phyloP scores from a whole-genome alignment of 2,113 vertebrate species.

The Aptenodytes patagonicus region DNA sequence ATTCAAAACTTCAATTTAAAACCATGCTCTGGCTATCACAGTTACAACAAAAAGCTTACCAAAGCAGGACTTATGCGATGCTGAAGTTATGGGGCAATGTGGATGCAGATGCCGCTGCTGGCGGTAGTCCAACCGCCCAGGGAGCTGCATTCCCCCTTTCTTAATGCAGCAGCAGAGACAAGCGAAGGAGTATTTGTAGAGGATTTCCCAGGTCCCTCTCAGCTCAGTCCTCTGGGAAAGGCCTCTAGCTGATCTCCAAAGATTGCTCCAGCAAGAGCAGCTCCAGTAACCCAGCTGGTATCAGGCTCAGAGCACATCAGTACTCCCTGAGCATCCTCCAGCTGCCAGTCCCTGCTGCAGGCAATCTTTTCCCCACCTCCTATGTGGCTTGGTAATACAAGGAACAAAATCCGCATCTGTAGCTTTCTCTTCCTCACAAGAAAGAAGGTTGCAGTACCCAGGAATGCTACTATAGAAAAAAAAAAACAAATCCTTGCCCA shows the following conservation, averaged over 20 bases:
- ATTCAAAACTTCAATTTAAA: not conserved
- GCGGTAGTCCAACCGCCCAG: accelerated
- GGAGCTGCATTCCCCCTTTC: not conserved
- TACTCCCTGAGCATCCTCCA: not conserved
- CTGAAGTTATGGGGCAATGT: not conserved
- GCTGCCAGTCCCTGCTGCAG: not conserved
- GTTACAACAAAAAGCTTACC: not conserved
- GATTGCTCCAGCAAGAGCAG: not conserved
- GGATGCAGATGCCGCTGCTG: not conserved
- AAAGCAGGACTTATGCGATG: not conserved
- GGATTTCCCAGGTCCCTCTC: not conserved
- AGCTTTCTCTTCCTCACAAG: not conserved
- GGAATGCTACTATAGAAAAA: not conserved
- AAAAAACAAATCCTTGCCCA: not conserved
- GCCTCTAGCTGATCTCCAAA: not conserved
- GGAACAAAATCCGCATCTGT: not conserved
- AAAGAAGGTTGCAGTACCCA: not conserved
- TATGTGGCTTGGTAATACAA: not conserved
- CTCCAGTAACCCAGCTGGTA: not conserved
- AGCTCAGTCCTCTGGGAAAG: not conserved
- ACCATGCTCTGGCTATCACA: not conserved
- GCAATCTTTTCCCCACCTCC: not conserved
- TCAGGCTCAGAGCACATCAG: not conserved
- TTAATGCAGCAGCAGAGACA: not conserved
- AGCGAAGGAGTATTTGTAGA: not conserved